Evolutionary conservation across 2,797 vertebrate genomes (phyloP).

Genomic region (Coluber constrictor): DNA sequence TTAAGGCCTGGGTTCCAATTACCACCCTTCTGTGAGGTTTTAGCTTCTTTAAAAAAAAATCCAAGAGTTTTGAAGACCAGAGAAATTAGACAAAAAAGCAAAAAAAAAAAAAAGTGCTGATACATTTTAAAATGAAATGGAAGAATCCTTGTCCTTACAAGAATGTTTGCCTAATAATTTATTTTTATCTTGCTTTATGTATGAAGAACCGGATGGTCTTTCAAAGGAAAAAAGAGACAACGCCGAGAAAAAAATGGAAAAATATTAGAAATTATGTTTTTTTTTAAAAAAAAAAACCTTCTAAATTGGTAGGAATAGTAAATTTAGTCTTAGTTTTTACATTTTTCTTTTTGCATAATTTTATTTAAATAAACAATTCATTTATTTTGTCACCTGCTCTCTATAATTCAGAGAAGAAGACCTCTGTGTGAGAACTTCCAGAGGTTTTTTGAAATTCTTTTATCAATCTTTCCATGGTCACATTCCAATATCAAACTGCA

Average conservation of each 20-base stretch:
- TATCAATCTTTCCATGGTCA: conserved; percentile 11
- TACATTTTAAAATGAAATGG: not conserved
- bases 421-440: conserved; percentile 22
- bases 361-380: not conserved
- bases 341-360: not conserved
- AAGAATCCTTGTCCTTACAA: not conserved
- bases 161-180: not conserved
- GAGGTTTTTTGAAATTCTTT: conserved; percentile 25
- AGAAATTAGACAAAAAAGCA: not conserved
- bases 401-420: not conserved
- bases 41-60: not conserved
- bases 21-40: not conserved
- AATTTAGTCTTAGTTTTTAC: not conserved
- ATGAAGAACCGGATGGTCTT: not conserved
- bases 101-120: not conserved
- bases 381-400: not conserved
- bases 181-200: no score
- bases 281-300: not conserved
- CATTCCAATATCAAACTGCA: not conserved
- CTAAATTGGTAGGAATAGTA: not conserved
- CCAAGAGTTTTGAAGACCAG: not conserved
- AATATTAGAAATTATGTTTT: not conserved
- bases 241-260: not conserved
- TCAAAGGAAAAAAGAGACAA: not conserved
- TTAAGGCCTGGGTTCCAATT: not conserved